Evolutionary conservation across 2,113 vertebrate genomes (phyloP).

Genomic region (Butorides virescens): DNA sequence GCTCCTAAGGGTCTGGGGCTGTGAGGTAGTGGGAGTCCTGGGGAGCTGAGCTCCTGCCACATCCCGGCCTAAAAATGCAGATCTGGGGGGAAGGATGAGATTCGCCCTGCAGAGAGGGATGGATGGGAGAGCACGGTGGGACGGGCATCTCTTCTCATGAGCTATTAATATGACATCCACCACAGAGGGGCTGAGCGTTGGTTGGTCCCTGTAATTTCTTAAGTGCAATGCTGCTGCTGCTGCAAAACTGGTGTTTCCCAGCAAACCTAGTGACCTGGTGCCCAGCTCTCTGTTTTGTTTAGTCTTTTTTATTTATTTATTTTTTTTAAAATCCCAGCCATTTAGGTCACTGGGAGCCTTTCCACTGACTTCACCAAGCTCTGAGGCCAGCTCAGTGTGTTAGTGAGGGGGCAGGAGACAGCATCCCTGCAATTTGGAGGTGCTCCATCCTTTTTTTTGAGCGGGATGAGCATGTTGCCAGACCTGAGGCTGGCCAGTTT

Average conservation of each 20-base stretch:
- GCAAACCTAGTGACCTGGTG: not conserved
- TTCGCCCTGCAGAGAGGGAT: not conserved
- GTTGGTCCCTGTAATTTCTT: fast-evolving
- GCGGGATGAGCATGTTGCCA: not conserved
- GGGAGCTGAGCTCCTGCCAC: not conserved
- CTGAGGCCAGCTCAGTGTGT: not conserved
- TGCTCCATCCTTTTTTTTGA: not conserved
- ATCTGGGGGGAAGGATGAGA: not conserved
- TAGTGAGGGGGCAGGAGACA: not conserved
- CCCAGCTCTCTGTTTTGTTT: not conserved
- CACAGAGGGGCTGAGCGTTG: not conserved
- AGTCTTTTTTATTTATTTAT: not conserved
- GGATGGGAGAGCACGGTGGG: not conserved
- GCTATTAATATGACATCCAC: fast-evolving
- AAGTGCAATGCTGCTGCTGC: fast-evolving
- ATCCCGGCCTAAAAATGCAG: fast-evolving
- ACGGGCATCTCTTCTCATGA: not conserved
- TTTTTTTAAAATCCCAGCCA: not conserved
- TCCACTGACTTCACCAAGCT: not conserved
- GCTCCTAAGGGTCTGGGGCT: not conserved
- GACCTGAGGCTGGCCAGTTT: not conserved
- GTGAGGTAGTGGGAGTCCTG: not conserved
- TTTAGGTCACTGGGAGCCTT: not conserved
- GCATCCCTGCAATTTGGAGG: not conserved
- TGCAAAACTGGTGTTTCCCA: not conserved